These are phyloP conservation scores for Epinotia ramella DNA, from an alignment of 2,888 invertebrate species.

Conservation along the genomic window DNA sequence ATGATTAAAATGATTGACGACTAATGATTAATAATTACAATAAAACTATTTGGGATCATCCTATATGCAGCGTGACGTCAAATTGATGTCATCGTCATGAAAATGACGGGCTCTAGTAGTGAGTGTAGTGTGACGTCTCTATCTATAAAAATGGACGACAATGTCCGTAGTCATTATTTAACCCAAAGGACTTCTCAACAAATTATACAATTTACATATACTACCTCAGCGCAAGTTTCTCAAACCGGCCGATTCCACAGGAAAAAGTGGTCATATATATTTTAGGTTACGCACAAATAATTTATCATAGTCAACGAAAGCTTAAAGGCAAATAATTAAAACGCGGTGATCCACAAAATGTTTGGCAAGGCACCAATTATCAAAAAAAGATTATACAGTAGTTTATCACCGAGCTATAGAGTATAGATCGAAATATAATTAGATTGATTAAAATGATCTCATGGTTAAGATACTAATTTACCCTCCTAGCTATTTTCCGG, in stretches of 20 bases:
- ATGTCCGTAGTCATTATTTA: neutral
- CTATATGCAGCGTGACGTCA: no score
- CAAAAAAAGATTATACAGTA: conserved; percentile 43
- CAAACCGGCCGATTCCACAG: conserved; percentile 10
- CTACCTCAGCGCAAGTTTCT: neutral
- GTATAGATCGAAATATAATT: neutral
- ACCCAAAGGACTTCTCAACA: neutral
- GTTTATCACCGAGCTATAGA: conserved; percentile 14
- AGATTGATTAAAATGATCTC: neutral
- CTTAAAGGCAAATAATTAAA: conserved; percentile 42
- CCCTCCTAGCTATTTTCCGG: no score
- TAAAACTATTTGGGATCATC: no score
- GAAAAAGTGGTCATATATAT: conserved; percentile 24
- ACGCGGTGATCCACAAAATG: conserved; percentile 37
- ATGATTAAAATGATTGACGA: no score
- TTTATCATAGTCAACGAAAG: conserved; percentile 40
- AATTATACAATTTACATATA: neutral
- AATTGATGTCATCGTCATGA: no score
- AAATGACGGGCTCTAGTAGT: no score
- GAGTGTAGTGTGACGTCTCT: no score
- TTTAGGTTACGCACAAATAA: conserved; percentile 27
- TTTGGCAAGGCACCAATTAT: conserved; percentile 43
- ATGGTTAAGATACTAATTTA: neutral
- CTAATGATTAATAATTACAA: no score
- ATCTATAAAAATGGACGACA: no score